These are phyloP conservation scores for Mylabris phalerata DNA, from an alignment of 1,140 invertebrate genomes.

Conservation along the genomic window DNA sequence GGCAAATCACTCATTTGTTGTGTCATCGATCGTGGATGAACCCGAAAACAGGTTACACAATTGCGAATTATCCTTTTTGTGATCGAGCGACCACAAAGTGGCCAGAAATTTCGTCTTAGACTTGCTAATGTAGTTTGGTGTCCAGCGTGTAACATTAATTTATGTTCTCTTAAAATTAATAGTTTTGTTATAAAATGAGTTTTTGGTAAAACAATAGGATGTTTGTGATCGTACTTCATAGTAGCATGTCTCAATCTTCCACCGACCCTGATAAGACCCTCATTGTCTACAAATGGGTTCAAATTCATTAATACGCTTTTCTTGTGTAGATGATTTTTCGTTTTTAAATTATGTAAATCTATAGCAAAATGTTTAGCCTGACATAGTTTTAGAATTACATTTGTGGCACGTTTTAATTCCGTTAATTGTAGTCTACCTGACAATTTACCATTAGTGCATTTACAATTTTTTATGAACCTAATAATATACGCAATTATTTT, in stretches of 20 bases:
- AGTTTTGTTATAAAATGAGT: conserved; percentile 28
- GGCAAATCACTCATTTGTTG: conserved; percentile 39
- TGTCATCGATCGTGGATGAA: not conserved
- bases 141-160: conserved; percentile 27
- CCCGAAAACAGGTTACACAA: conserved; percentile 15
- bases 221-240: too few species aligned
- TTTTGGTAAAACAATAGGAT: too few species aligned
- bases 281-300: conserved; percentile 39
- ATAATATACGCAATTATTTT: conserved; percentile 9
- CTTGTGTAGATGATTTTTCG: not conserved
- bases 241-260: conserved; percentile 24
- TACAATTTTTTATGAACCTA: conserved; percentile 13
- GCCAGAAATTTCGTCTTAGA: conserved; percentile 29
- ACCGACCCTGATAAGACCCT: conserved; percentile 40
- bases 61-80: conserved; percentile 13
- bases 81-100: conserved; percentile 21
- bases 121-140: conserved; percentile 24
- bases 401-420: conserved; percentile 3
- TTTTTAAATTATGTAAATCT: conserved; percentile 10
- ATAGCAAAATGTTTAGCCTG: conserved; percentile 6
- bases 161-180: conserved; percentile 27
- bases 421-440: conserved; percentile 1
- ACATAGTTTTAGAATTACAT: not conserved
- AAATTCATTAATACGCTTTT: conserved; percentile 24
- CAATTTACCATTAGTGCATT: not conserved